These are phyloP conservation scores for Magallana ariakensis DNA, from an alignment of 1,140 invertebrate species.

Conservation along the genomic window DNA sequence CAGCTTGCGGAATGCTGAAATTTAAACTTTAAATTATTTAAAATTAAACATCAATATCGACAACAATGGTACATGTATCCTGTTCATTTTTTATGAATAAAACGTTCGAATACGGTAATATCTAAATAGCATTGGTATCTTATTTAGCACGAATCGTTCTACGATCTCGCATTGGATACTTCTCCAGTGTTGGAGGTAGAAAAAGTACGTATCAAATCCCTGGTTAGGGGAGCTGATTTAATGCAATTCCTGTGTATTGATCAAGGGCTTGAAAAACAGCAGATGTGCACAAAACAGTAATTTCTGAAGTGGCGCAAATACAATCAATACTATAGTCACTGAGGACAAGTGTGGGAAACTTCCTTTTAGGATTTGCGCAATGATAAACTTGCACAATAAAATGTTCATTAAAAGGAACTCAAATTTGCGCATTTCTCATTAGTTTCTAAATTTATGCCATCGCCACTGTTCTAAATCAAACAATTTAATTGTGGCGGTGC, in stretches of 20 bases:
- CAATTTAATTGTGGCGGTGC: not conserved
- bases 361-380: not conserved
- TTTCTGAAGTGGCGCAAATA: not conserved
- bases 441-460: not conserved
- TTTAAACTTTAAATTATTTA: too few relatives aligned
- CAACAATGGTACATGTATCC: too few relatives aligned
- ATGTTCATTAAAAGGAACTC: not conserved
- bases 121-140: too few relatives aligned
- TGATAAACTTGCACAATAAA: conserved; percentile 10
- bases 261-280: not conserved
- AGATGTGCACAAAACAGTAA: not conserved
- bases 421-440: not conserved
- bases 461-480: not conserved
- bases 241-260: not conserved
- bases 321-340: not conserved
- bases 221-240: not conserved
- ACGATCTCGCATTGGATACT: too few relatives aligned
- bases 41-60: too few relatives aligned
- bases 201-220: conserved; percentile 1
- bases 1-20: too few relatives aligned
- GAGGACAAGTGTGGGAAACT: not conserved
- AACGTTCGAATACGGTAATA: too few relatives aligned
- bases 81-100: too few relatives aligned
- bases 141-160: too few relatives aligned
- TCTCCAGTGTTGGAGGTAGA: conserved; percentile 4